Conservation (phyloP, 2,113 vertebrate genomes). For the Dipodomys spectabilis region DNA sequence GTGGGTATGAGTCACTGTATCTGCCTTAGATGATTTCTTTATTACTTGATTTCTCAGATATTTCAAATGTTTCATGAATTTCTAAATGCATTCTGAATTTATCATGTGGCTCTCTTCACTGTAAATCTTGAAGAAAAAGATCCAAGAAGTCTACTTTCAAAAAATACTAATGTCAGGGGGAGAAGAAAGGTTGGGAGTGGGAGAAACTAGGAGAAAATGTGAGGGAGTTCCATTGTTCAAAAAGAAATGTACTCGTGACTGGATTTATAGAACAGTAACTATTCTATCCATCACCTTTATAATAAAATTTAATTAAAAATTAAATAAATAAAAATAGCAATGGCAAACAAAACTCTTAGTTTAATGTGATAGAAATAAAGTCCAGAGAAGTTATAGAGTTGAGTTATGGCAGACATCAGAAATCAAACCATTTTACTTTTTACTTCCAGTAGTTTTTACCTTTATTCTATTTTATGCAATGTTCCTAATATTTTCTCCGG, state of each 20-base stretch:
- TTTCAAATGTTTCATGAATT: slow-evolving; percentile 22
- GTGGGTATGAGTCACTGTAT: too few species aligned
- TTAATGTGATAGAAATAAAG: slow-evolving; percentile 26
- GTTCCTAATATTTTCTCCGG: neutral
- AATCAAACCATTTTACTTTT: too few species aligned
- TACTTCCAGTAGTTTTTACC: neutral
- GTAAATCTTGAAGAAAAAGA: neutral
- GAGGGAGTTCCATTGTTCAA: too few species aligned
- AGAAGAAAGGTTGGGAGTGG: too few species aligned
- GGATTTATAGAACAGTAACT: too few species aligned
- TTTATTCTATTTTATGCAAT: slow-evolving; percentile 16
- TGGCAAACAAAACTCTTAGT: neutral
- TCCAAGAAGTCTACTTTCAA: neutral
- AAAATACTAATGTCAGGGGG: too few species aligned
- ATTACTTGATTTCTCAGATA: neutral
- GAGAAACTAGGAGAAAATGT: too few species aligned
- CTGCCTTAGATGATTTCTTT: neutral
- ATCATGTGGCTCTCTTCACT: neutral
- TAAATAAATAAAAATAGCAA: neutral
- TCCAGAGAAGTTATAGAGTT: neutral
- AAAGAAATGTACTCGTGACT: too few species aligned
- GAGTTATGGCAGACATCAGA: neutral
- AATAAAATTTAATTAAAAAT: too few species aligned
- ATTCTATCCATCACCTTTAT: too few species aligned
- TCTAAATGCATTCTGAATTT: neutral